Percentiles rank a stretch among this genome's conserved stretches.
Evolutionary conservation across 1,140 invertebrate species (phyloP).

Genomic region (Cheumatopsyche charites): DNA sequence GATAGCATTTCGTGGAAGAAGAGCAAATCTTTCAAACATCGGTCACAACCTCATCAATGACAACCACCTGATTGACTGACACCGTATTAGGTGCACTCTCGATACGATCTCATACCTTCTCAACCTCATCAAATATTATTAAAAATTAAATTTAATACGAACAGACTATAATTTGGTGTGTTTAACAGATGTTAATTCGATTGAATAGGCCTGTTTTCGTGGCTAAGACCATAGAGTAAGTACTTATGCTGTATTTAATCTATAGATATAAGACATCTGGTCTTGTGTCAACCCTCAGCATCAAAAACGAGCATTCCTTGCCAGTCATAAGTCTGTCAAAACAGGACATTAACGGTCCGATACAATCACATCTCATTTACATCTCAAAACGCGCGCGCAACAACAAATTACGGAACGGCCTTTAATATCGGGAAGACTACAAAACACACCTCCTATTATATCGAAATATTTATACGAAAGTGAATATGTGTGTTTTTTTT

Average conservation of each 20-base stretch:
- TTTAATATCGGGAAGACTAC: background rate
- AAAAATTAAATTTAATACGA: too few species aligned
- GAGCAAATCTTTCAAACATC: too few species aligned
- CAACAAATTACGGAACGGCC: slow-evolving; percentile 2
- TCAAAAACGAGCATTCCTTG: slow-evolving; percentile 30
- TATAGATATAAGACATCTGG: too few species aligned
- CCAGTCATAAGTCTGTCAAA: slow-evolving; percentile 45
- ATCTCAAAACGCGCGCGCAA: slow-evolving; percentile 25
- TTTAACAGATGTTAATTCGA: too few species aligned
- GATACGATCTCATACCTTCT: slow-evolving; percentile 18
- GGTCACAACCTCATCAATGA: background rate
- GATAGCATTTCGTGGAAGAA: background rate
- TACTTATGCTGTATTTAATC: too few species aligned
- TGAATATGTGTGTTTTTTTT: too few species aligned
- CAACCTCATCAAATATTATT: background rate
- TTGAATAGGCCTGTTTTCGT: too few species aligned
- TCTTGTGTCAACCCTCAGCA: background rate
- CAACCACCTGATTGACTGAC: slow-evolving; percentile 38
- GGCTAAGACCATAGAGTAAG: too few species aligned
- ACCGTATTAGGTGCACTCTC: slow-evolving; percentile 29
- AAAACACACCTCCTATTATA: too few species aligned
- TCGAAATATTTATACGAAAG: too few species aligned
- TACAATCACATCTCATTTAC: slow-evolving; percentile 44
- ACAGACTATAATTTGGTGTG: too few species aligned
- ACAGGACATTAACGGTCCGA: slow-evolving; percentile 43